Base-by-base conservation (phyloP, 2,888 invertebrate species). In the Coremacera marginata region DNA sequence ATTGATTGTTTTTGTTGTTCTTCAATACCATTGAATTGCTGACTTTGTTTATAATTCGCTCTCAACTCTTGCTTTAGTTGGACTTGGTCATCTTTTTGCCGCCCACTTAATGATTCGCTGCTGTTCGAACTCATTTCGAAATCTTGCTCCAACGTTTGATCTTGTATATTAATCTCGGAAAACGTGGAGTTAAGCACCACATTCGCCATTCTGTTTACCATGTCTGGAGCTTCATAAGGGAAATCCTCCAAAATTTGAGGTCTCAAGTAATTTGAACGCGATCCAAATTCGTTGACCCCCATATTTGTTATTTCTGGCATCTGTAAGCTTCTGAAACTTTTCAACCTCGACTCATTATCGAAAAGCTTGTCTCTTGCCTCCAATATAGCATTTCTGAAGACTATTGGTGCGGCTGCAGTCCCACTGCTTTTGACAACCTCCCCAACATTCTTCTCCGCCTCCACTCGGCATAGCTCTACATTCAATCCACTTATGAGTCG, bases 281-380 rank as follows among this genome's bases (percentile, higher is more conserved):
- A n/a, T 1, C 8, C 7, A 3, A 4, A n/a, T 19, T 52, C 52
- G 3, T 52, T 52, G 3, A 7, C 3, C 1, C 1, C 5, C 52
- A 7, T 19, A 1, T 3, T 8, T 55, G n/a, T 19, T 9, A 52
- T 52, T 16, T 52, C 16, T 55, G n/a, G n/a, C 55, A 19, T 5
- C 22, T 55, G 55, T 3, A 55, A 19, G 7, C n/a, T 52, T 52
- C 9, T 52, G 5, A 19, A 52, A 16, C 16, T 67, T 74, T 63
- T 60, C 76, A 5, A 76, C 7, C 19, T 55, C 55, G n/a, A 44
- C 55, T 81, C 80, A 16, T 72, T 74, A 76, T 82, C 70, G 27
- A 82, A 83, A 27, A 83, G 79, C 71, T 82, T 81, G 9, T 77
- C 25, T 77, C 82, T 82, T 3, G 83, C 83, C 52, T 83, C 82